phyloP scores from a whole-genome alignment of 2,113 vertebrate species.

The Lepus europaeus region DNA sequence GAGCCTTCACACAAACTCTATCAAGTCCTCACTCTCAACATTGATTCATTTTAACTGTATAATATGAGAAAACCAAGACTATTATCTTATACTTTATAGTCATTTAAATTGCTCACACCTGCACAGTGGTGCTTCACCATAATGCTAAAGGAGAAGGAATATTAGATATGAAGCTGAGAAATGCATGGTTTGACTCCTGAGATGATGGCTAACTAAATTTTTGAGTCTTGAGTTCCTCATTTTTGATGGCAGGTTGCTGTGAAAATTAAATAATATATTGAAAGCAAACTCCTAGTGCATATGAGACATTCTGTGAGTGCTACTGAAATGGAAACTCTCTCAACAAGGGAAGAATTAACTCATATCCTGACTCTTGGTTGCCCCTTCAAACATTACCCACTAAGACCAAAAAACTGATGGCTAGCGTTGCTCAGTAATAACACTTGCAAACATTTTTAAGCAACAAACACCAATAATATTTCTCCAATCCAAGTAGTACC shows the following conservation, averaged over 20 bases:
- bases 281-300: not conserved
- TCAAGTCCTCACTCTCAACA: not conserved
- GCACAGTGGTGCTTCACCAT: not conserved
- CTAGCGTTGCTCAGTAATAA: not conserved
- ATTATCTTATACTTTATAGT: not conserved
- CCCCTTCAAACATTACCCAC: not conserved
- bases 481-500: constrained; percentile 9
- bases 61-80: not conserved
- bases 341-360: not conserved
- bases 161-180: not conserved
- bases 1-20: too few relatives aligned
- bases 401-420: not conserved
- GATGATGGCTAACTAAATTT: not conserved
- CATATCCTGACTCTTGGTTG: not conserved
- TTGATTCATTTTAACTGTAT: not conserved
- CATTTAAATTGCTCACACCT: not conserved
- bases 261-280: not conserved
- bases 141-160: not conserved
- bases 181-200: not conserved
- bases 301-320: not conserved
- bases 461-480: not conserved
- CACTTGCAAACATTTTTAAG: constrained; percentile 8
- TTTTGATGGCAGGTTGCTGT: not conserved
- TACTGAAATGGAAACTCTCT: constrained; percentile 36
- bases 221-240: not conserved